Percentiles rank a stretch among this genome's conserved stretches.
Evolutionary conservation across 2,113 vertebrate genomes (phyloP).

Genomic region (Gambusia holbrooki): DNA sequence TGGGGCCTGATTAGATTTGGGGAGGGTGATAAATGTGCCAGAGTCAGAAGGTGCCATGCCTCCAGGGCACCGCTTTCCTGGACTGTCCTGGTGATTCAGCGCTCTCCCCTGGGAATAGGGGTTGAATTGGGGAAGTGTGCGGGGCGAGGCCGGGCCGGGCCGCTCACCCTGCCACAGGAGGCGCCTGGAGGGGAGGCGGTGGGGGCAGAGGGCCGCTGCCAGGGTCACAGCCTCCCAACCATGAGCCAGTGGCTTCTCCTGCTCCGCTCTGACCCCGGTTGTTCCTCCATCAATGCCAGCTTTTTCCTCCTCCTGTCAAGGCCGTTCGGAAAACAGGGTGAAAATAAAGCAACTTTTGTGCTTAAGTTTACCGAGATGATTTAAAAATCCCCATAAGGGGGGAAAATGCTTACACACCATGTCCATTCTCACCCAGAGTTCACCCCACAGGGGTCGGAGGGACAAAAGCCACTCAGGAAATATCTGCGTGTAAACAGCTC

Average conservation of each 20-base stretch:
- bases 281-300: constrained; percentile 80
- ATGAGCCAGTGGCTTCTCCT: constrained; percentile 78
- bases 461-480: constrained; percentile 23
- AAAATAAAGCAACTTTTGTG: constrained; percentile 67
- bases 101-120: constrained; percentile 69
- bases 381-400: constrained; percentile 49
- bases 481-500: constrained; percentile 13
- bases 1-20: constrained; percentile 79
- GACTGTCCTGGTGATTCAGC: constrained; percentile 68
- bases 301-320: constrained; percentile 72
- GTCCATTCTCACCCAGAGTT: constrained; percentile 49
- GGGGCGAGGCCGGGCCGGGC: constrained; percentile 72
- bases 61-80: constrained; percentile 62
- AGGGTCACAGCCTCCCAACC: constrained; percentile 79
- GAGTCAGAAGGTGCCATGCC: constrained; percentile 78
- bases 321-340: constrained; percentile 54
- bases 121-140: constrained; percentile 77
- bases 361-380: constrained; percentile 73
- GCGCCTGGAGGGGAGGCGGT: constrained; percentile 82
- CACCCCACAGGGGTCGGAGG: constrained; percentile 26
- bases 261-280: constrained; percentile 83
- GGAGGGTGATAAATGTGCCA: constrained; percentile 82
- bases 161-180: constrained; percentile 78
- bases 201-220: constrained; percentile 87
- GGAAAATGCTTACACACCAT: constrained; percentile 73